Evolutionary conservation across 1,140 invertebrate species (phyloP), one percentile per base, ranked within the genome.

Genomic region (Caenorhabditis briggsae): DNA sequence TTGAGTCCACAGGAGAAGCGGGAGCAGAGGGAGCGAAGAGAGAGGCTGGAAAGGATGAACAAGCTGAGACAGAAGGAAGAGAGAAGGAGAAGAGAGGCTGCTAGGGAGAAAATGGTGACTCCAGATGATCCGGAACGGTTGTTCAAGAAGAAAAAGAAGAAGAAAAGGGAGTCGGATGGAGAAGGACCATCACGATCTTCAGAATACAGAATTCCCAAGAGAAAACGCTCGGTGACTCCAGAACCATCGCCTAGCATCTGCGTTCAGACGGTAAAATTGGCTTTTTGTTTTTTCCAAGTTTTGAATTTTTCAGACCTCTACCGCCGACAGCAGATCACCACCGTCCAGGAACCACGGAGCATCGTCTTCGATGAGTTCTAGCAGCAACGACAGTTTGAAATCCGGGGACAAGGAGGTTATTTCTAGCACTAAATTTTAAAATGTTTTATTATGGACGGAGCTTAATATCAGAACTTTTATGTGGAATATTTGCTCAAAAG

Each of bases 181-280:
- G 18, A 59, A 33, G 33, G 33, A 33, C 33, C 16, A 11, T 53
- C 50, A 11, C 5, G 50, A 53, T 8, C 33, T 33, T 33, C 33
- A 33, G 56, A 23, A n/a, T 59, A 9, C 18, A 59, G 56, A 59
- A 59, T 59, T 59, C 56, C 56, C 16, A 59, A 59, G 56, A 59
- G n/a, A 23, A 23, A 59, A 59, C 8, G 14, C 0, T 7, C n/a
- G 16, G n/a, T n/a, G n/a, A n/a, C 56, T n/a, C 20, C 56, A 20
- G 56, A 23, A 8, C 56, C 18, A n/a, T 59, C 56, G n/a, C 20
- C 56, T 59, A 33, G 33, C 33, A 33, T 33, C 33, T 33, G 33
- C 3, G 33, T 33, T 33, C 33, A 33, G 33, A 33, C 33, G 33
- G 33, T 33, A n/a, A n/a, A n/a, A n/a, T n/a, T n/a, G n/a, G n/a